phyloP scores from a whole-genome alignment of 1,140 invertebrate genomes.

The Listronotus bonariensis region DNA sequence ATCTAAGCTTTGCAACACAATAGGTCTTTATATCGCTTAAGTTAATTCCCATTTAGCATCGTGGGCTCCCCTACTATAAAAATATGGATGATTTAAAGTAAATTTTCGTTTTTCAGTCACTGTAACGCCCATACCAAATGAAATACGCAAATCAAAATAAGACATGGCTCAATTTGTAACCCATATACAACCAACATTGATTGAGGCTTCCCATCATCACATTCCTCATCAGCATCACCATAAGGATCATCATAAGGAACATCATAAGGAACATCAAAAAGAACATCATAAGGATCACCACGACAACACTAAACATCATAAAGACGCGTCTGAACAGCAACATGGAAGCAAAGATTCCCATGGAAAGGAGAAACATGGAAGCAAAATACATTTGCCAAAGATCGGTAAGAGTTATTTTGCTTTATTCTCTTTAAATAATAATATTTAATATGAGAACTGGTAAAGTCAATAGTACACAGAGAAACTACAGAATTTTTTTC shows the following conservation, averaged over 20 bases:
- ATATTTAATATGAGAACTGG: no score
- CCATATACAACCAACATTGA: slow-evolving; percentile 61
- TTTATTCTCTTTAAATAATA: no score
- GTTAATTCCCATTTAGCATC: no score
- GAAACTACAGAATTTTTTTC: no score
- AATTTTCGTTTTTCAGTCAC: no score
- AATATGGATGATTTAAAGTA: no score
- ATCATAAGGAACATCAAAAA: slow-evolving; percentile 41
- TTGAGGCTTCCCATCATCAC: slow-evolving; percentile 61
- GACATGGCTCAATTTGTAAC: slow-evolving; percentile 62
- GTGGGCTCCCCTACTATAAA: no score
- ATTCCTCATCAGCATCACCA: slow-evolving; percentile 56
- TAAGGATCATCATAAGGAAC: slow-evolving; percentile 36
- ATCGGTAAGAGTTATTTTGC: no score
- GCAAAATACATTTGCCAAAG: slow-evolving; percentile 11
- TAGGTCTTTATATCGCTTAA: no score
- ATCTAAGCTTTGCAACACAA: no score
- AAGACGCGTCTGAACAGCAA: slow-evolving; percentile 3
- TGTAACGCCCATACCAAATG: no score
- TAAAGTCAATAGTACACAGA: no score
- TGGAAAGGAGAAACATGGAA: slow-evolving; percentile 27
- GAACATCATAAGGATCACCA: slow-evolving; percentile 36
- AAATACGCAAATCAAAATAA: slow-evolving; percentile 7
- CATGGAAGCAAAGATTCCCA: slow-evolving; percentile 19
- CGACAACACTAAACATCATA: slow-evolving; percentile 25